Conservation (phyloP, 2,797 vertebrate genomes). For the Phalloptychus januarius region DNA sequence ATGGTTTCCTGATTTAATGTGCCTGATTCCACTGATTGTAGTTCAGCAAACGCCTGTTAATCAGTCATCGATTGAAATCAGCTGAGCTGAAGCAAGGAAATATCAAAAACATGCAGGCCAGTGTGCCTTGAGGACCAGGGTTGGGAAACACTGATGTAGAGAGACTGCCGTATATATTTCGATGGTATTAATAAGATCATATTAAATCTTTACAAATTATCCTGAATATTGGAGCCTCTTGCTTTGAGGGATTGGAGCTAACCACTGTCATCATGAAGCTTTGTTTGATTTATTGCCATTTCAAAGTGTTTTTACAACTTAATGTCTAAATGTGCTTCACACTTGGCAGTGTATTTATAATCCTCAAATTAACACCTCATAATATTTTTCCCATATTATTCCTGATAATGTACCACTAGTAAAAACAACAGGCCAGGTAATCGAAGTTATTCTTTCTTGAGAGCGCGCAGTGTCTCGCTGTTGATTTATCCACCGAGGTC, state of each 20-base stretch:
- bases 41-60: no score
- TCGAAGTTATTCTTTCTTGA: conserved; percentile 1
- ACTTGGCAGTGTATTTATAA: neutral
- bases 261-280: neutral
- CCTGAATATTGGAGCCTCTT: neutral
- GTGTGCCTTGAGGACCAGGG: no score
- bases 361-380: neutral
- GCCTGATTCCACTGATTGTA: no score
- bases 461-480: conserved; percentile 11
- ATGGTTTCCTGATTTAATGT: no score
- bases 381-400: neutral
- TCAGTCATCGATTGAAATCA: no score
- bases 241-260: neutral
- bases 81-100: no score
- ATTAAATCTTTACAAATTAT: neutral
- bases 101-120: no score
- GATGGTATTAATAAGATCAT: neutral
- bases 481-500: conserved; percentile 50
- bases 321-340: neutral
- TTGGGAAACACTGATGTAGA: no score
- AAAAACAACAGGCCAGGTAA: neutral
- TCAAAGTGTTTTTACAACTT: neutral
- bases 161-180: neutral
- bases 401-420: neutral
- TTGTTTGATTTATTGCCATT: neutral